Conservation (phyloP, 2,113 vertebrate genomes). For the Macheiramphus alcinus region DNA sequence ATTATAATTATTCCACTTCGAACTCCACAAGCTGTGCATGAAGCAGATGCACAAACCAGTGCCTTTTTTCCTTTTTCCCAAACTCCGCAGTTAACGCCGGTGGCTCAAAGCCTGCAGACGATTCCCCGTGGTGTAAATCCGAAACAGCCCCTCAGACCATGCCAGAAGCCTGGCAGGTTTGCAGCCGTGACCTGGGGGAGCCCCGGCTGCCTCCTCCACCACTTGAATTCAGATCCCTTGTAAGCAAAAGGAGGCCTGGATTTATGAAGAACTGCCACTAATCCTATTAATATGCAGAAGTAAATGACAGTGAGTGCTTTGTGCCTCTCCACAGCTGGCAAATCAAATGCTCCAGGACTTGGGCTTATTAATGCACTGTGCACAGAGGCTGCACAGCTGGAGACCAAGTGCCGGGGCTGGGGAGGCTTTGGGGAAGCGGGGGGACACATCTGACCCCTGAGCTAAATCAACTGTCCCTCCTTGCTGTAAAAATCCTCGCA, state of each 20-base stretch:
- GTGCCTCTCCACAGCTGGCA: not conserved
- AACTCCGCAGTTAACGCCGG: fast-evolving
- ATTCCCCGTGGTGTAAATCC: not conserved
- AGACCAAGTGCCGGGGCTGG: not conserved
- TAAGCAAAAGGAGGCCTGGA: not conserved
- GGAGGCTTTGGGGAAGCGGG: not conserved
- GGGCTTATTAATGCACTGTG: not conserved
- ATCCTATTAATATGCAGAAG: not conserved
- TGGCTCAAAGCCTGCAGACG: not conserved
- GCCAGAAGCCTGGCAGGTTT: not conserved
- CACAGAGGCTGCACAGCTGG: not conserved
- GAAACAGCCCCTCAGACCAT: fast-evolving
- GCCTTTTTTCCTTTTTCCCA: not conserved
- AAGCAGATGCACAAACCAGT: not conserved
- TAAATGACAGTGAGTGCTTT: not conserved
- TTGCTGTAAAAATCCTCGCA: not conserved
- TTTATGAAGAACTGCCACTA: not conserved
- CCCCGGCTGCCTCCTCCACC: not conserved
- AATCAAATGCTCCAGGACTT: not conserved
- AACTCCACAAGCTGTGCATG: not conserved
- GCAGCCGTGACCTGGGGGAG: not conserved
- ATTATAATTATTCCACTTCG: not conserved
- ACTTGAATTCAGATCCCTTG: not conserved
- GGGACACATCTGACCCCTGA: not conserved
- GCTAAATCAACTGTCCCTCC: not conserved